Conservation (phyloP, 2,113 vertebrate genomes). For the Entosphenus tridentatus region DNA sequence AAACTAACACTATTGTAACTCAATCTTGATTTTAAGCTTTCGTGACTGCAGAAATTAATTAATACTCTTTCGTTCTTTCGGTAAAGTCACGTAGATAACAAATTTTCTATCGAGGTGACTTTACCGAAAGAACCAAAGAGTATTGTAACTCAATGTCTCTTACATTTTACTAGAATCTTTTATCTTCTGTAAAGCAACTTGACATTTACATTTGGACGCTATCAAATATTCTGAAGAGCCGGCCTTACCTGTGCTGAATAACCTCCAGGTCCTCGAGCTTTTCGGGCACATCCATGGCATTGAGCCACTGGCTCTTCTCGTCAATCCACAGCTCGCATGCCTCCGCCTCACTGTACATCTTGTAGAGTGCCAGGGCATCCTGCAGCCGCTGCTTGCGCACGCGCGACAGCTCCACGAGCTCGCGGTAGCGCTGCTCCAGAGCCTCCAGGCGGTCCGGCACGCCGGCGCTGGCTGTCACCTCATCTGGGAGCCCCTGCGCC, state of each 20-base stretch:
- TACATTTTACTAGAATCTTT: too few relatives aligned
- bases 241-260: slow-evolving; percentile 71
- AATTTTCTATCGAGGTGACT: too few relatives aligned
- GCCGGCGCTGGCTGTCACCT: slow-evolving; percentile 31
- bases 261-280: slow-evolving; percentile 94
- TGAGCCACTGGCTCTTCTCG: slow-evolving; percentile 93
- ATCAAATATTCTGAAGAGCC: too few relatives aligned
- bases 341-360: slow-evolving; percentile 73
- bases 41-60: too few relatives aligned
- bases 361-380: slow-evolving; percentile 77
- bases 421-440: slow-evolving; percentile 79
- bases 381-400: slow-evolving; percentile 81
- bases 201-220: too few relatives aligned
- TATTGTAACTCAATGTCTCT: too few relatives aligned
- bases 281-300: slow-evolving; percentile 80
- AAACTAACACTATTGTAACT: too few relatives aligned
- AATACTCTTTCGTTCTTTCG: too few relatives aligned
- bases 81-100: too few relatives aligned
- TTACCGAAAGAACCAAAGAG: too few relatives aligned
- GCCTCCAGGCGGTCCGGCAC: slow-evolving; percentile 44
- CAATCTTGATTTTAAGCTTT: too few relatives aligned
- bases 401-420: slow-evolving; percentile 51
- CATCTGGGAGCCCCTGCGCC: slow-evolving; percentile 29
- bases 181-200: too few relatives aligned
- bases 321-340: slow-evolving; percentile 89